Base-by-base conservation (phyloP, 2,113 vertebrate species). In the Myrmecophaga tridactyla region DNA sequence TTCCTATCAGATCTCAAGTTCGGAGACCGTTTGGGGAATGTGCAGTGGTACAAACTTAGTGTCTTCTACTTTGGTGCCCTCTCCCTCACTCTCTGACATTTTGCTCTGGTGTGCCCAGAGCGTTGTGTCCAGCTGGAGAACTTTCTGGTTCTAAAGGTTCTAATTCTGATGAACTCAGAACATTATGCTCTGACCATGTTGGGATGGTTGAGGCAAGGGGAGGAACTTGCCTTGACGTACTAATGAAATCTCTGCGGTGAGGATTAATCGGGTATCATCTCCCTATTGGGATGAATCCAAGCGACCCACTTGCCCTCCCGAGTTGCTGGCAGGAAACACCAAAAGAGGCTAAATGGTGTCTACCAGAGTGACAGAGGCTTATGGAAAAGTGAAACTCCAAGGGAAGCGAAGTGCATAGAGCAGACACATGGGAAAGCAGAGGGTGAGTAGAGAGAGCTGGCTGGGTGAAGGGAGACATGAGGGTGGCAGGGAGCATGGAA, bases 301-400 rank as follows among this genome's bases (percentile, higher is more conserved):
- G 46, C 0, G 6, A 39, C 34, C 34, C 20, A 27, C n/a, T 18
- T 83, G 58, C 9, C 65, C 9, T 94, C 9, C 27, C 41, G 43
- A 82, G 72, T 31, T 76, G 43, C 43, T 75, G 43, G 18, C 60
- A 63, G 76, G n/a, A 84, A 13, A 58, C 53, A 80, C n/a, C 82
- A 72, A 73, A 62, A 92, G 31, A n/a, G 62, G 36, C n/a, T 73
- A 21, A 77, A 58, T 62, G 4, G 9, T 89, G 70, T 39, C 88
- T 81, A 48, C 63, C 23, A 12, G 51, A 41, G 51, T 69, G 80
- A 21, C 31, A 85, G 67, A 48, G 67, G 67, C 20, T 65, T 20
- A 9, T 48, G 41, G 43, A 41, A 75, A 20, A 7, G 0, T 27
- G 34, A 92, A 63, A 96, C 86, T 92, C 84, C 76, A 73, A 87